phyloP scores from a whole-genome alignment of 2,888 invertebrate species.

The Erpobdella octoculata region DNA sequence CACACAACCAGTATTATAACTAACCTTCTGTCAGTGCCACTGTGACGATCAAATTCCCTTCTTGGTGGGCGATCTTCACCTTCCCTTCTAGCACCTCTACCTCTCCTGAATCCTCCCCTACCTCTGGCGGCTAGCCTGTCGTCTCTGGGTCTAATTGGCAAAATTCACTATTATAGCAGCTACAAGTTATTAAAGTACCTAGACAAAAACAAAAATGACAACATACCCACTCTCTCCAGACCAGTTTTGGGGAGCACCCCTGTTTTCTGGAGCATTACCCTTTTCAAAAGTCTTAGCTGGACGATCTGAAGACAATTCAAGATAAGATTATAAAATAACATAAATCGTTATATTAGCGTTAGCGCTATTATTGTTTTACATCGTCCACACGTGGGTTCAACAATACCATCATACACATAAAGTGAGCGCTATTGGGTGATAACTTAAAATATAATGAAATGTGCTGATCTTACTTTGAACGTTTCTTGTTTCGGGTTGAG shows the following conservation, averaged over 20 bases:
- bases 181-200: too few relatives aligned
- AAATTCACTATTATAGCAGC: not conserved
- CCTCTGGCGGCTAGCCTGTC: conserved; percentile 5
- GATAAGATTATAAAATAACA: not conserved
- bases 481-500: not conserved
- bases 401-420: conserved; percentile 1
- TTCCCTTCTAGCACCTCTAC: conserved; percentile 36
- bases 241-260: not conserved
- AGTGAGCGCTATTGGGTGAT: too few relatives aligned
- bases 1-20: conserved; percentile 42
- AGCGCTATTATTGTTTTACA: too few relatives aligned
- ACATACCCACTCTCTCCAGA: too few relatives aligned
- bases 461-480: not conserved
- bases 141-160: not conserved
- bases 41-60: conserved; percentile 87
- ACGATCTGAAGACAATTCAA: not conserved
- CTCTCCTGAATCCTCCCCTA: conserved; percentile 24
- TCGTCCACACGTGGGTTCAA: too few relatives aligned
- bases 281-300: not conserved
- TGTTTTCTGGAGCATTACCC: not conserved
- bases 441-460: too few relatives aligned
- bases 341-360: not conserved
- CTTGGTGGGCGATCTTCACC: conserved; percentile 66
- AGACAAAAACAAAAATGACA: too few relatives aligned
- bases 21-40: conserved; percentile 85